These are phyloP conservation scores for Epinephelus cyanopodus DNA, from an alignment of 2,113 vertebrate species.

Conservation along the genomic window DNA sequence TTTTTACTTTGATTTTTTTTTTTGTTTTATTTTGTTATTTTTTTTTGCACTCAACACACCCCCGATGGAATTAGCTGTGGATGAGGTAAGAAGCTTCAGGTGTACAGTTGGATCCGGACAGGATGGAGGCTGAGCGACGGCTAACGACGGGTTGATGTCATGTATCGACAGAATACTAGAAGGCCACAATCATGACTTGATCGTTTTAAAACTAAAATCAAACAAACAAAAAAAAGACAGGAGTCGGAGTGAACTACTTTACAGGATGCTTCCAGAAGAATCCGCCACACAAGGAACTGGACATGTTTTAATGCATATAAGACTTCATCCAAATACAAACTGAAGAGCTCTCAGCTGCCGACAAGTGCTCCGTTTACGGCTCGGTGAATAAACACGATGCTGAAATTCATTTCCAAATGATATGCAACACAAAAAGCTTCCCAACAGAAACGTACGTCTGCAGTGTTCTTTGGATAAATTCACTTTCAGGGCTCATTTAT, in stretches of 20 bases:
- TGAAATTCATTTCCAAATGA: slow-evolving; percentile 56
- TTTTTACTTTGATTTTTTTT: slow-evolving; percentile 26
- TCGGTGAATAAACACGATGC: slow-evolving; percentile 39
- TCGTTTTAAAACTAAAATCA: slow-evolving; percentile 19
- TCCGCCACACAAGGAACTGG: slow-evolving; percentile 44
- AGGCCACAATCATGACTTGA: slow-evolving; percentile 85
- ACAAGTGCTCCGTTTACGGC: slow-evolving; percentile 11
- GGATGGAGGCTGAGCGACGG: slow-evolving; percentile 51
- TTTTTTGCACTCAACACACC: slow-evolving; percentile 81
- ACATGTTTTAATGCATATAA: slow-evolving; percentile 63
- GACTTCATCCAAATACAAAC: slow-evolving; percentile 35
- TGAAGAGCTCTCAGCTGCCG: slow-evolving; percentile 18
- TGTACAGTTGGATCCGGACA: slow-evolving; percentile 72
- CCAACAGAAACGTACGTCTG: slow-evolving; percentile 62
- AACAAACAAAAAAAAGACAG: slow-evolving; percentile 41
- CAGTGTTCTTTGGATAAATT: slow-evolving; percentile 84
- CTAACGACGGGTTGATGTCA: slow-evolving; percentile 60
- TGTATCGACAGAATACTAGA: slow-evolving; percentile 83
- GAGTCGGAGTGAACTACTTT: slow-evolving; percentile 41
- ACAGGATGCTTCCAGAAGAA: slow-evolving; percentile 32
- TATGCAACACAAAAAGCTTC: slow-evolving; percentile 72
- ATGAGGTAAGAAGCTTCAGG: slow-evolving; percentile 81
- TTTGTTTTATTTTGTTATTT: slow-evolving; percentile 26
- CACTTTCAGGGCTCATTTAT: slow-evolving; percentile 37
- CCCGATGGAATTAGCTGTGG: slow-evolving; percentile 80